phyloP scores from a whole-genome alignment of 2,113 vertebrate species.

The Camelus bactrianus region DNA sequence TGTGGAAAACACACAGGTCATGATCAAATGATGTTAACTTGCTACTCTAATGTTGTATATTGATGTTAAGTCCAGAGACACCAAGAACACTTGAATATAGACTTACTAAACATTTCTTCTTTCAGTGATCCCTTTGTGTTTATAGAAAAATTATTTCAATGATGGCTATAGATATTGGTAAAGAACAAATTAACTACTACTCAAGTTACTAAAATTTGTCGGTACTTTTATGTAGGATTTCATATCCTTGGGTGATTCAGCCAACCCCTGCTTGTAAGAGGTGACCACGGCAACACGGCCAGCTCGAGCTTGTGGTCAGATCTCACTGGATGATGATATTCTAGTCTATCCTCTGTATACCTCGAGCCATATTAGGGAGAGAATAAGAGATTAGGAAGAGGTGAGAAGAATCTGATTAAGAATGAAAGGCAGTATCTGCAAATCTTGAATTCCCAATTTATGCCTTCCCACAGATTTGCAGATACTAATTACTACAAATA shows the following conservation, averaged over 20 bases:
- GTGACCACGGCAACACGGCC: background rate
- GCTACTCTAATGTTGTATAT: fast-evolving
- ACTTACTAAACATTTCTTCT: background rate
- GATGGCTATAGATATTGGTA: background rate
- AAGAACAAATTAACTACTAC: background rate
- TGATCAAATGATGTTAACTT: background rate
- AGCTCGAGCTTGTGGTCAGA: background rate
- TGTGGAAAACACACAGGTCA: background rate
- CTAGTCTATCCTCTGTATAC: background rate
- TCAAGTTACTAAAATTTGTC: background rate
- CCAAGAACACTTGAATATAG: background rate
- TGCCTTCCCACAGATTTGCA: no score
- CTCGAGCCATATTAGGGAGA: background rate
- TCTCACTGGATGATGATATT: no score
- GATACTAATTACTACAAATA: no score
- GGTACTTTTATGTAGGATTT: background rate
- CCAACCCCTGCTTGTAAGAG: background rate
- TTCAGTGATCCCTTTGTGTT: background rate
- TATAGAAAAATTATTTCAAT: background rate
- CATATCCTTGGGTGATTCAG: background rate
- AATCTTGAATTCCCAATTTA: no score
- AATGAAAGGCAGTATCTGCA: background rate
- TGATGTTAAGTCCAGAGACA: background rate
- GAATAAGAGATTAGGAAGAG: background rate
- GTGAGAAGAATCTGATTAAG: background rate